Percentiles rank a stretch among this genome's conserved stretches.
Conservation (phyloP, 2,888 invertebrate genomes). For the Pollenia griseotomentosa region DNA sequence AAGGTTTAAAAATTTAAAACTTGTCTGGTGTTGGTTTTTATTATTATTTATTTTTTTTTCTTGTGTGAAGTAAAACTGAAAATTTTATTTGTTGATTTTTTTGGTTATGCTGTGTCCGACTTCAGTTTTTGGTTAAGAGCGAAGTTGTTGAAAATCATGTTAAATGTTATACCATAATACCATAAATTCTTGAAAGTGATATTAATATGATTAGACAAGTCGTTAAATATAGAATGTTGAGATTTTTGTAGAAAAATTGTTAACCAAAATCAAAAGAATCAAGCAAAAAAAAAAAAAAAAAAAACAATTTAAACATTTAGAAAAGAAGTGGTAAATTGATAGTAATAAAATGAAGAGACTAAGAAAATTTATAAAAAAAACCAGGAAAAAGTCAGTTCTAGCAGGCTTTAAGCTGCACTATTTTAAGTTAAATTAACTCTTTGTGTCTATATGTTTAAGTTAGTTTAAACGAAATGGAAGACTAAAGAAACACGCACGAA, state of each 20-base stretch:
- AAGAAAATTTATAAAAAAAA: not conserved
- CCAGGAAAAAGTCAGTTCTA: too few relatives aligned
- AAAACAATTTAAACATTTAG: constrained; percentile 51
- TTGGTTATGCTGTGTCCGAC: constrained; percentile 50
- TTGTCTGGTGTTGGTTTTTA: constrained; percentile 43
- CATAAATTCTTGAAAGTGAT: constrained; percentile 67
- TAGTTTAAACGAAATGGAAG: not conserved
- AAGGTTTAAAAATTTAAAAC: constrained; percentile 67
- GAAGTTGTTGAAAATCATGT: constrained; percentile 71
- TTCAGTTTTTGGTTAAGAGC: constrained; percentile 50
- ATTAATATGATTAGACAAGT: constrained; percentile 68
- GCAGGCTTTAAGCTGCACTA: too few relatives aligned
- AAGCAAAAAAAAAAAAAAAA: not conserved
- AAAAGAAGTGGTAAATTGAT: constrained; percentile 15
- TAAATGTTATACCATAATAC: constrained; percentile 62
- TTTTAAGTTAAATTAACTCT: too few relatives aligned
- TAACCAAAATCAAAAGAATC: not conserved
- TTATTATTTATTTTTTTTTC: not conserved
- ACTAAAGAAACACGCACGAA: not conserved
- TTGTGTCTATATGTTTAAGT: too few relatives aligned
- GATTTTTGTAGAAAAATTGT: constrained; percentile 49
- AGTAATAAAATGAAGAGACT: constrained; percentile 28
- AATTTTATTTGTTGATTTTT: constrained; percentile 18
- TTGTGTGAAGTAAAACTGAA: constrained; percentile 1
- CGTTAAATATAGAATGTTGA: constrained; percentile 60